These are phyloP conservation scores for Ginglymostoma cirratum DNA, from an alignment of 2,113 vertebrate species.

Conservation along the genomic window DNA sequence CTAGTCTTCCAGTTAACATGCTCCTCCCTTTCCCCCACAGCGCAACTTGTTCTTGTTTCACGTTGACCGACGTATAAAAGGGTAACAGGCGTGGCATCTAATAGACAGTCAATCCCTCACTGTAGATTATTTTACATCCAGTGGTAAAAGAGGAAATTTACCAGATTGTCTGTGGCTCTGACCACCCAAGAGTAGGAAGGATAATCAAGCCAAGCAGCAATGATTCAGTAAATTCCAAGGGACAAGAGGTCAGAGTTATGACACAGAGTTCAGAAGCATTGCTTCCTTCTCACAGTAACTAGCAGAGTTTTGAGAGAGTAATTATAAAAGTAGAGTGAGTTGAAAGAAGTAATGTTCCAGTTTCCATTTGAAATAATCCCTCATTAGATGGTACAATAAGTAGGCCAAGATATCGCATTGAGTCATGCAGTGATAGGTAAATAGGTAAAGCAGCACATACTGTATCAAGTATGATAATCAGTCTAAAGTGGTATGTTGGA, in stretches of 20 bases:
- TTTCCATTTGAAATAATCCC: background rate
- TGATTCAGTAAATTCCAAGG: background rate
- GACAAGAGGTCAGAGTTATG: background rate
- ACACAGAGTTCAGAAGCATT: background rate
- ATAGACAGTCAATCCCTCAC: background rate
- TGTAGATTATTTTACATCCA: background rate
- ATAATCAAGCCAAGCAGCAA: background rate
- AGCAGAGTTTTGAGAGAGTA: background rate
- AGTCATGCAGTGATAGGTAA: background rate
- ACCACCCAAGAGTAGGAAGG: background rate
- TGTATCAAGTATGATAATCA: background rate
- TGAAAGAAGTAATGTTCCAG: background rate
- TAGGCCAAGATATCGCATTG: background rate
- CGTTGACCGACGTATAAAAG: background rate
- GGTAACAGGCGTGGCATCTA: background rate
- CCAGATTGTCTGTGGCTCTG: background rate
- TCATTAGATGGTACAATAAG: background rate
- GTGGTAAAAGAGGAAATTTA: background rate
- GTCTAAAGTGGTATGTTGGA: background rate
- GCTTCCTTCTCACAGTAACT: background rate
- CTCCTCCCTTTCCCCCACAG: no score
- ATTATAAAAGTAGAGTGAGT: background rate
- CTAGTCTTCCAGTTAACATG: background rate
- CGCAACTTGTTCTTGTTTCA: background rate
- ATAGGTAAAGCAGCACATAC: background rate